Base-by-base conservation (phyloP, 2,113 vertebrate species). In the Megaceryle torquata region DNA sequence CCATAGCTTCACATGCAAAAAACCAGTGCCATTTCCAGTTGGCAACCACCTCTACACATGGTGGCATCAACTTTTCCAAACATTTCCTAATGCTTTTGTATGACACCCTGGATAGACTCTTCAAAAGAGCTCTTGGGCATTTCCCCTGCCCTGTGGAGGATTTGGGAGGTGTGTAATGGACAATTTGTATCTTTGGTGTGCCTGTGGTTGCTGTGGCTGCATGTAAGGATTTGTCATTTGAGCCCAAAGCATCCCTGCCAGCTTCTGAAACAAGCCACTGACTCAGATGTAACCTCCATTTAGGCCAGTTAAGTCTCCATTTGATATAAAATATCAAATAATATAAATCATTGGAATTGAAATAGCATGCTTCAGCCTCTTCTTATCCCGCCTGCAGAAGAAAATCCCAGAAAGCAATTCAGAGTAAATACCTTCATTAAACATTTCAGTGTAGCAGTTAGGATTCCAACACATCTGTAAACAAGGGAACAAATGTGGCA, bases 401-500 rank as follows among this genome's bases (percentile, higher is more conserved):
- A 71, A 96, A 97, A 95, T 91, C 85, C 89, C 70, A 67, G 80
- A 44, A 41, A 95, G 92, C 82, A 63, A 28, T 90, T 94, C 65
- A 35, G 84, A 95, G 88, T 86, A 97, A 97, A 97, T 82, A 82
- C 83, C 77, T 93, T 96, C 89, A 81, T 96, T 95, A 95, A 96
- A 81, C 82, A 41, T 56, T 19, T 89, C 79, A n/a, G 88, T 59
- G 68, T 94, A 96, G 85, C 81, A 69, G 86, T 7, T 11, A 61
- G 92, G 92, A 95, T 95, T 96, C 78, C 82, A 91, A 5, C 82
- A 4, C 4, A 2, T 56, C 68, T 94, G 91, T 59, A 67, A 95
- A 93, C 95, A 96, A 35, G 87, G 89, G 67, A 94, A 70, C 61
- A 76, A 61, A 63, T 19, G 20, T 8, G 1, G 24, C 3, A 64